Evolutionary conservation across 2,797 vertebrate species (phyloP).

Genomic region (Poecilia gillii): DNA sequence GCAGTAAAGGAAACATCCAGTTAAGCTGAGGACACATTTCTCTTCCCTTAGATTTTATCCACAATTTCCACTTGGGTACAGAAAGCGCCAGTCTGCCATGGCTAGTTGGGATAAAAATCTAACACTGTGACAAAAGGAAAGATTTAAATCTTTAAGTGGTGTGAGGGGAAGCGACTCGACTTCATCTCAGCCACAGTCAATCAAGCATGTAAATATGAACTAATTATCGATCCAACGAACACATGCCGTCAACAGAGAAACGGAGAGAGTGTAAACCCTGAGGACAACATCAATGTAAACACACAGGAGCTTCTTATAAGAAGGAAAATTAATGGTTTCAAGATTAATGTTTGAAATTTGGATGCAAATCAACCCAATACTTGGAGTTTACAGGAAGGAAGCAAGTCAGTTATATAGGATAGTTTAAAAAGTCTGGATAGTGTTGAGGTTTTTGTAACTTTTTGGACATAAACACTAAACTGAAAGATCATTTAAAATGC

Average conservation of each 20-base stretch:
- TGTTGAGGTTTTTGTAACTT: not conserved
- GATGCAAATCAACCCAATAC: not conserved
- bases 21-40: not conserved
- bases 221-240: not conserved
- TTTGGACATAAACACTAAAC: not conserved
- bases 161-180: not conserved
- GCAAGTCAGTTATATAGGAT: not conserved
- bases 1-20: not conserved
- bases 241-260: not conserved
- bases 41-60: not conserved
- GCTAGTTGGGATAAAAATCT: not conserved
- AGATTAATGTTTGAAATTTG: not conserved
- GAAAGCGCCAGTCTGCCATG: not conserved
- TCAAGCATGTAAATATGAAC: not conserved
- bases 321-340: not conserved
- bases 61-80: not conserved
- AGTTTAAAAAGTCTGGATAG: not conserved
- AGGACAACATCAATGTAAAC: not conserved
- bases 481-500: not conserved
- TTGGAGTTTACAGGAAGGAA: not conserved
- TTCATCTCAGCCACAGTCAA: not conserved
- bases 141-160: not conserved
- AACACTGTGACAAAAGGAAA: not conserved
- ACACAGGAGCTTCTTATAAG: not conserved
- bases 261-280: not conserved